Percentiles rank a stretch among this genome's conserved stretches.
Conservation (phyloP, 2,888 invertebrate species). For the Hipparchia sbordonii region DNA sequence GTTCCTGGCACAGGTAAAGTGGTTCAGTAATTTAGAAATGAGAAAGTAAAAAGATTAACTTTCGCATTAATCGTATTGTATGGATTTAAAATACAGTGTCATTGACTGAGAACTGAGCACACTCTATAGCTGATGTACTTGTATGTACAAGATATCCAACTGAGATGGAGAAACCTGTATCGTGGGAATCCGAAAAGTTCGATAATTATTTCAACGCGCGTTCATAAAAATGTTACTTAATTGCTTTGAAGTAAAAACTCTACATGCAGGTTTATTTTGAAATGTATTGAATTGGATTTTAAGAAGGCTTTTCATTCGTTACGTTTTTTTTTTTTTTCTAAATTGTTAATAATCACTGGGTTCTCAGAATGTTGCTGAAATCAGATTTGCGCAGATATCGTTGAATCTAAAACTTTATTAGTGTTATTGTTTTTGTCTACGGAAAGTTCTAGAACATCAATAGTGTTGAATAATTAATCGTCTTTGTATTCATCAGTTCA, state of each 20-base stretch:
- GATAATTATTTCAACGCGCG: constrained; percentile 5
- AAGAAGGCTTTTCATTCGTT: background rate
- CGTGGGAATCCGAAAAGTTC: constrained; percentile 22
- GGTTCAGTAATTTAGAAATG: no score
- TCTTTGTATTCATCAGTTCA: background rate
- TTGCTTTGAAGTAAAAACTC: background rate
- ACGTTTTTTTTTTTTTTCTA: background rate
- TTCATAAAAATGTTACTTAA: constrained; percentile 9
- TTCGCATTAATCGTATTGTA: background rate
- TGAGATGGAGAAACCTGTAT: constrained; percentile 5
- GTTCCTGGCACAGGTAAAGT: no score
- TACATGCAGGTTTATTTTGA: background rate
- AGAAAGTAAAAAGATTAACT: no score
- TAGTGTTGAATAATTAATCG: background rate
- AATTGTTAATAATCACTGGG: background rate
- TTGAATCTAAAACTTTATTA: background rate
- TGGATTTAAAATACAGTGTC: background rate
- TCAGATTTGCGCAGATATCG: background rate
- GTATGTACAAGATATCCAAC: background rate
- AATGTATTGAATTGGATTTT: background rate
- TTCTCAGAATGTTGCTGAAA: background rate
- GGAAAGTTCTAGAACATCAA: background rate
- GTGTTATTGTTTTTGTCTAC: background rate
- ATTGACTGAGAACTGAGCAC: background rate
- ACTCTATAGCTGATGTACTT: background rate